Evolutionary conservation across 2,888 invertebrate species (phyloP), one percentile per base, ranked within the genome.

Genomic region (Dioctria rufipes): DNA sequence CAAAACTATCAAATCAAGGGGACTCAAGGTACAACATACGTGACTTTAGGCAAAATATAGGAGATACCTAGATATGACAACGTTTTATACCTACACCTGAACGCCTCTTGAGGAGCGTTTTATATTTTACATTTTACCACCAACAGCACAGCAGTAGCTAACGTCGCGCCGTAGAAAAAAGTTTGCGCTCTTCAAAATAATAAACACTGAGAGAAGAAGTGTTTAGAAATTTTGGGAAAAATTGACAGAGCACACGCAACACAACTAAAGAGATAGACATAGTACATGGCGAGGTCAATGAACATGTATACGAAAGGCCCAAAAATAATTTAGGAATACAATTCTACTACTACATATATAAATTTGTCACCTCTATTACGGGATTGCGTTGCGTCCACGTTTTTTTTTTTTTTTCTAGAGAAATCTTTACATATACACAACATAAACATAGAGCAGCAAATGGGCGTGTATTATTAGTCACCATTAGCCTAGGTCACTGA

Each of bases 401-500:
- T 54, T 54, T 54, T 54, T 11, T 54, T 54, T 25, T 25, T 2
- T 25, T n/a, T n/a, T n/a, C n/a, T 1, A 25, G 2, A 54, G 54
- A 54, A 54, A 54, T 54, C 54, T 54, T 11, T n/a, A 54, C 54
- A 54, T 3, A 46, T 6, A 46, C 9, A 46, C 49, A 46, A 39
- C 58, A 58, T 54, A 46, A 42, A 67, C 40, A 73, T 11, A 40
- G 13, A 58, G 25, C n/a, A 9, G 1, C 13, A 37, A 25, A 37
- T 42, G 75, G 40, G 49, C 46, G 77, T 77, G 77, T 25, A 6
- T 63, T 46, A 11, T 43, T 39, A 77, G 73, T 58, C 77, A 46
- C 63, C 63, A 63, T 77, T 77, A 77, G 5, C 77, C 77, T 77
- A 77, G 77, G 77, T 77, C 77, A 77, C 40, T 77, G 25, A 25